Evolutionary conservation across 2,113 vertebrate species (phyloP).

Genomic region (Tragelaphus scriptus): DNA sequence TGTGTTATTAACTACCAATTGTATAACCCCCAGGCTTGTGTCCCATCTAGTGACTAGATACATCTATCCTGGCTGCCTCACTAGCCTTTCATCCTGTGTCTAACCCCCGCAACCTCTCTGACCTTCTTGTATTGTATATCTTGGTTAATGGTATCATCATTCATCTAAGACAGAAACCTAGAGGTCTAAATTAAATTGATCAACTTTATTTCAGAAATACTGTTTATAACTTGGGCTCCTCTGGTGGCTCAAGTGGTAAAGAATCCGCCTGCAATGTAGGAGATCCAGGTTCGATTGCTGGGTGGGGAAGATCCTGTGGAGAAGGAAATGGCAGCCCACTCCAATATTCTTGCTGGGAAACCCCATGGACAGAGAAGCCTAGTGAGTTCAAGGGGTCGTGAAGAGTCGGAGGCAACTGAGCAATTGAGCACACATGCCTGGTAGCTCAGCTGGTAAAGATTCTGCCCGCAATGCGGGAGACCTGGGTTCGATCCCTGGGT

Average conservation of each 20-base stretch:
- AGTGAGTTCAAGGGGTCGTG: no score
- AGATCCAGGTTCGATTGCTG: no score
- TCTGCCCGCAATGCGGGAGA: background rate
- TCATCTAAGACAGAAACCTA: background rate
- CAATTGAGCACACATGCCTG: no score
- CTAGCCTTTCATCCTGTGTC: background rate
- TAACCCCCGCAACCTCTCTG: no score
- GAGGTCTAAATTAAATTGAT: background rate
- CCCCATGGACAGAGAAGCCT: no score
- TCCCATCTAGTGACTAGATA: background rate
- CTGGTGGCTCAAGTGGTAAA: background rate
- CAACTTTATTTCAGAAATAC: background rate
- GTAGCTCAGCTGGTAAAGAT: no score
- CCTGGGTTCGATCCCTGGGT: background rate
- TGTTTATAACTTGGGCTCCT: background rate
- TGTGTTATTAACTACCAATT: background rate
- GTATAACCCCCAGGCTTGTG: background rate
- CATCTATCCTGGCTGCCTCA: background rate
- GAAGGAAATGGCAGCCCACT: no score
- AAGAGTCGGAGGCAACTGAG: no score
- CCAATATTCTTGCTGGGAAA: no score
- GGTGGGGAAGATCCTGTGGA: no score
- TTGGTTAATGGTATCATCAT: background rate
- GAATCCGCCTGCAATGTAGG: background rate
- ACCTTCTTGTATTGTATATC: background rate